Conservation (phyloP, 2,113 vertebrate species). For the Lepisosteus osseus region DNA sequence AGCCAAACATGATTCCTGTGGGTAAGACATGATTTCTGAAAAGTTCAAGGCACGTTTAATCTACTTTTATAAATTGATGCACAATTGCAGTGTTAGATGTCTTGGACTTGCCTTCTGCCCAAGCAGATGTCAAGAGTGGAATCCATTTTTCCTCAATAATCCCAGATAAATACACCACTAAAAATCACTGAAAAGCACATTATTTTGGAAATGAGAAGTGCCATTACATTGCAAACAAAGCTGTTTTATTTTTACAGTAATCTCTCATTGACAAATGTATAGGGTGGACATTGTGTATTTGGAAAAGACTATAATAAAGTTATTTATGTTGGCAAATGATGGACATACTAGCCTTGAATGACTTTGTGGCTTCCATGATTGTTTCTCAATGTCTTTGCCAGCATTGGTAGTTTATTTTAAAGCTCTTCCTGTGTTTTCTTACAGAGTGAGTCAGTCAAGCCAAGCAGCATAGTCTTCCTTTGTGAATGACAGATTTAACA, state of each 20-base stretch:
- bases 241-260: constrained; percentile 6
- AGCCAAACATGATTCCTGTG: too few relatives aligned
- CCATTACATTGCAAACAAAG: background rate
- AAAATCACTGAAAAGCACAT: background rate
- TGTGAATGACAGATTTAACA: constrained; percentile 21
- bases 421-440: constrained; percentile 3
- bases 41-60: too few relatives aligned
- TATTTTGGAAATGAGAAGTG: background rate
- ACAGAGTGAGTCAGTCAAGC: background rate
- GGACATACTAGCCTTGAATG: background rate
- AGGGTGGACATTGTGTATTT: background rate
- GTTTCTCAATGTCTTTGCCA: constrained; percentile 14
- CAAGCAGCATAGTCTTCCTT: constrained; percentile 1
- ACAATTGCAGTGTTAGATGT: too few relatives aligned
- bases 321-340: constrained; percentile 6
- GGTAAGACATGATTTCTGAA: too few relatives aligned
- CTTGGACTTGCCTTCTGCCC: background rate
- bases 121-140: background rate
- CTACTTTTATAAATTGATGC: too few relatives aligned
- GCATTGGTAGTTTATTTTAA: constrained; percentile 4
- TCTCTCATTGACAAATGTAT: constrained; percentile 6
- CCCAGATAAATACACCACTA: constrained; percentile 9
- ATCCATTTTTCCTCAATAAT: background rate
- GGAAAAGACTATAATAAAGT: constrained; percentile 6
- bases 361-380: background rate